Percentiles rank a stretch among this genome's conserved stretches.
phyloP scores from a whole-genome alignment of 2,888 invertebrate genomes.

The Anoncus sp. region DNA sequence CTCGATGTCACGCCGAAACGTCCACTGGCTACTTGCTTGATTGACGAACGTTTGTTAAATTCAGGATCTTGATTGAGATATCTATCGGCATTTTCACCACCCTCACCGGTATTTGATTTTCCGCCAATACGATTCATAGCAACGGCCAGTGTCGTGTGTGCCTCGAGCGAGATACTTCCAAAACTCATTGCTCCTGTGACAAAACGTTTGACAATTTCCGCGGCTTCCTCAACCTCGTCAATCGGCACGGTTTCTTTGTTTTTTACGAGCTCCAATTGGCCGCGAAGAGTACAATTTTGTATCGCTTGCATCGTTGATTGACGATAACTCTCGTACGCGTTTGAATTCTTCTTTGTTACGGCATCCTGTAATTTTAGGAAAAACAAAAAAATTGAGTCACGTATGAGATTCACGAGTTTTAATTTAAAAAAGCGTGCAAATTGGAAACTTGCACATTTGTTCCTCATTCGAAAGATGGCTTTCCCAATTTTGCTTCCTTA shows the following conservation, averaged over 20 bases:
- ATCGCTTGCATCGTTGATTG: slow-evolving; percentile 95
- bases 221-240: slow-evolving; percentile 95
- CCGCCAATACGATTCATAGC: slow-evolving; percentile 99
- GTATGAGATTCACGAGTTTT: neutral
- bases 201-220: slow-evolving; percentile 98
- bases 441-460: no score
- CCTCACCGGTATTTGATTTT: slow-evolving; percentile 99
- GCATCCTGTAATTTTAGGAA: slow-evolving; percentile 93
- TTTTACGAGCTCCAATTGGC: slow-evolving; percentile 94
- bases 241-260: slow-evolving; percentile 92
- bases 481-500: no score
- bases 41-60: slow-evolving; percentile 95
- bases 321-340: slow-evolving; percentile 93
- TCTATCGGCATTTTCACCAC: slow-evolving; percentile 92
- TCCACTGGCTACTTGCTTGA: slow-evolving; percentile 99
- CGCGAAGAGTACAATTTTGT: slow-evolving; percentile 94
- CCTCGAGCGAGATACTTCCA: slow-evolving; percentile 98
- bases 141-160: slow-evolving; percentile 96
- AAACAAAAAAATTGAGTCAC: neutral
- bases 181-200: slow-evolving; percentile 97
- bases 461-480: no score
- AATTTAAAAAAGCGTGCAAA: no score
- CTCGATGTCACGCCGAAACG: slow-evolving; percentile 99
- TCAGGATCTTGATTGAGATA: slow-evolving; percentile 89
- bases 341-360: slow-evolving; percentile 90